Evolutionary conservation across 1,140 invertebrate genomes (phyloP).

Genomic region (Sitophilus oryzae): DNA sequence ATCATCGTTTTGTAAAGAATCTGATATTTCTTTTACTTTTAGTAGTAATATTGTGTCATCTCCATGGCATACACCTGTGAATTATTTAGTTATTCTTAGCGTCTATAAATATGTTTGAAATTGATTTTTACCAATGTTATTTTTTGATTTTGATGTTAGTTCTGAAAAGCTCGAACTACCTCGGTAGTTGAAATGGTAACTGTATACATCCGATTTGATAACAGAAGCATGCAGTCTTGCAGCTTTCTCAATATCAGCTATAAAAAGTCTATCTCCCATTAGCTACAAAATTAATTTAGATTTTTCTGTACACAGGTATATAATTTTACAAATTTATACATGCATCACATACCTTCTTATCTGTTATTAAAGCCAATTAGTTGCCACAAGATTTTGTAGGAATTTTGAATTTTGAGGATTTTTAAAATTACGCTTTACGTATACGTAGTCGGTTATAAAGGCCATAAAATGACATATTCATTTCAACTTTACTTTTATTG

Average conservation of each 20-base stretch:
- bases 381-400: too few relatives aligned
- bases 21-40: constrained; percentile 10
- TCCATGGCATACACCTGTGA: constrained; percentile 28
- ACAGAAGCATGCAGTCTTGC: constrained; percentile 49
- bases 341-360: too few relatives aligned
- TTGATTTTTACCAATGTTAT: constrained; percentile 26
- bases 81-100: not conserved
- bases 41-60: constrained; percentile 34
- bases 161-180: constrained; percentile 29
- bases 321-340: too few relatives aligned
- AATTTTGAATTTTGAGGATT: too few relatives aligned
- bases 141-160: constrained; percentile 5
- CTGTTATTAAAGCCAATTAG: too few relatives aligned
- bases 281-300: constrained; percentile 41
- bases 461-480: too few relatives aligned
- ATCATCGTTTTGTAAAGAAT: constrained; percentile 21
- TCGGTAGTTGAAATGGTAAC: constrained; percentile 53
- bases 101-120: not conserved
- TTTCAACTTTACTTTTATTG: too few relatives aligned
- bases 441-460: too few relatives aligned
- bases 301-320: too few relatives aligned
- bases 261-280: constrained; percentile 55
- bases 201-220: constrained; percentile 52
- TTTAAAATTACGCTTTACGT: too few relatives aligned
- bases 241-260: constrained; percentile 49